Evolutionary conservation across 2,113 vertebrate species (phyloP).

Genomic region (Falcunculus frontatus): DNA sequence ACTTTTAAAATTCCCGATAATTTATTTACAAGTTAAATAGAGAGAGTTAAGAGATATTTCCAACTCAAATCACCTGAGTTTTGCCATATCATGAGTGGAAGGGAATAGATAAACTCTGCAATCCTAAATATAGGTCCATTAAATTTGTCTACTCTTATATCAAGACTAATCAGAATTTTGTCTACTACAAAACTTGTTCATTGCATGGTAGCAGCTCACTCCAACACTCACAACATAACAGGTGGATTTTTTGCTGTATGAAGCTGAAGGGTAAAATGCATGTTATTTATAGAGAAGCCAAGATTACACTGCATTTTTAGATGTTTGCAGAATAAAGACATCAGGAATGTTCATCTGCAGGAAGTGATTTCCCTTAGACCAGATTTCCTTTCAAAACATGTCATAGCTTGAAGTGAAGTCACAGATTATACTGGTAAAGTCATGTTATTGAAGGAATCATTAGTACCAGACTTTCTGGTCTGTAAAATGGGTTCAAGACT

Average conservation of each 20-base stretch:
- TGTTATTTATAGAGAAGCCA: not conserved
- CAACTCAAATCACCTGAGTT: not conserved
- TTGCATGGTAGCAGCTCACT: not conserved
- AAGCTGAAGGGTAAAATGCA: not conserved
- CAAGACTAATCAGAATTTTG: not conserved
- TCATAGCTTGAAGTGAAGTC: not conserved
- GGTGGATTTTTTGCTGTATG: not conserved
- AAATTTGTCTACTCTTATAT: not conserved
- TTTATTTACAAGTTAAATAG: not conserved
- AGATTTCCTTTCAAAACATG: not conserved
- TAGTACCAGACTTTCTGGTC: not conserved
- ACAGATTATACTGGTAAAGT: not conserved
- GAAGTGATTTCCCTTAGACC: not conserved
- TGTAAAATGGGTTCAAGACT: not conserved
- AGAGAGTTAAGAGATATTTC: not conserved
- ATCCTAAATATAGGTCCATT: not conserved
- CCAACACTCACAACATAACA: not conserved
- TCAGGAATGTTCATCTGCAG: not conserved
- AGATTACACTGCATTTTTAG: not conserved
- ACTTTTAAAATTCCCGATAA: not conserved
- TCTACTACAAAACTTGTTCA: not conserved
- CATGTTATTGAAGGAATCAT: not conserved
- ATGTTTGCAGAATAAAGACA: not conserved
- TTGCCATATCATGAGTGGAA: not conserved
- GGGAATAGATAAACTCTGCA: not conserved